Percentiles rank a stretch among this genome's conserved stretches.
Conservation (phyloP, 2,888 invertebrate genomes). For the Aspidiotus destructor region DNA sequence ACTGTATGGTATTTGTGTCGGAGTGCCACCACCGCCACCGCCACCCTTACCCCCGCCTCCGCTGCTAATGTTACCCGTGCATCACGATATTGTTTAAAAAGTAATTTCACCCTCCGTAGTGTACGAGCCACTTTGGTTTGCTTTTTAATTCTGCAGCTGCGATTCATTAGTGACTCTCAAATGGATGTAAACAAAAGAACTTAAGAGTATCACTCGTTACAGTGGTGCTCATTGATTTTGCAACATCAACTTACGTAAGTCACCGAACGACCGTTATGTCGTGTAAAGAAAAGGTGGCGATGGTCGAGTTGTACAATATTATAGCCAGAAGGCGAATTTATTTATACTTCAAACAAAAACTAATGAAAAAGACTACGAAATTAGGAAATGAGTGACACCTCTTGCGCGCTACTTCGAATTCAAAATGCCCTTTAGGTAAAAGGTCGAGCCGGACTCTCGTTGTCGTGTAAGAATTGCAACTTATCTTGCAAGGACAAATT, state of each 20-base stretch:
- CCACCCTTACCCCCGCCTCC: not conserved
- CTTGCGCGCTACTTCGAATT: no score
- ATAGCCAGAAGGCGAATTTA: not conserved
- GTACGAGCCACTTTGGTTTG: slow-evolving; percentile 17
- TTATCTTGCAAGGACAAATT: no score
- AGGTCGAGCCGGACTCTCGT: no score
- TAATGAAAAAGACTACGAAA: no score
- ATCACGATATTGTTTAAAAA: slow-evolving; percentile 3
- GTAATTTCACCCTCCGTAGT: slow-evolving; percentile 13
- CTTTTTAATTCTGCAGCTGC: slow-evolving; percentile 31
- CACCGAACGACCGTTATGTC: not conserved
- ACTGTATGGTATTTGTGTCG: no score
- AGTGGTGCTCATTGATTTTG: slow-evolving; percentile 4
- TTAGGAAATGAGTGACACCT: no score
- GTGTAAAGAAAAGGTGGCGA: not conserved
- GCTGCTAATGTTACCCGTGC: no score
- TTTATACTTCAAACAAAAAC: no score
- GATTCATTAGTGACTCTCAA: slow-evolving; percentile 32
- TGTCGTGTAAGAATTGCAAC: no score
- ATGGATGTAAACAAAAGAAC: slow-evolving; percentile 31
- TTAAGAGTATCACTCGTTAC: slow-evolving; percentile 29
- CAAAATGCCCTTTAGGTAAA: no score
- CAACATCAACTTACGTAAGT: slow-evolving; percentile 4
- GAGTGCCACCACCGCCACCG: not conserved
- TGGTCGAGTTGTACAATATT: not conserved